Evolutionary conservation across 2,113 vertebrate genomes (phyloP), one percentile per base, ranked within the genome.

Genomic region (Dermatemys mawii): DNA sequence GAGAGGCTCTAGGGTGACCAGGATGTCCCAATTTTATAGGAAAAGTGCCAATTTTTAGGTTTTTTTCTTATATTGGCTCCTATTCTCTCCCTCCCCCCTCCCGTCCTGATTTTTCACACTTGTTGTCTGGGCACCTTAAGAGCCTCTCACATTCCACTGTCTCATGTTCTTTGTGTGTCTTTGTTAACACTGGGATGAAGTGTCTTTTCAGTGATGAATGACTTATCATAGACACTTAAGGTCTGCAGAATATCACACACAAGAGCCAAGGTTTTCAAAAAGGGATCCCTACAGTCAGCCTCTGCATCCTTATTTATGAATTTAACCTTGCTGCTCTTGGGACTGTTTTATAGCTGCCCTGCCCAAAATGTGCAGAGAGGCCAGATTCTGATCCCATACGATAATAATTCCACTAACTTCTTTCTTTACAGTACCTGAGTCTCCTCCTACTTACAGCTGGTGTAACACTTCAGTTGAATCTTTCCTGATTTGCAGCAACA

Each of bases 401-500:
- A 55, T n/a, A 22, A 50, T 46, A 76, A 90, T 70, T 73, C 51
- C 46, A 22, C 60, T 51, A 22, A 24, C 44, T 80, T 76, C 38
- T 86, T 83, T 73, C 70, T 44, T 48, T 94, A 35, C 38, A 81
- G 38, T 11, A 60, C 44, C 4, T 73, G 11, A 73, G 26, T 78
- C 4, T 81, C 81, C n/a, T 55, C 55, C 67, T 12, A 67, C n/a
- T 60, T 87, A 35, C 44, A 70, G 60, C 24, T 83, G 44, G 49
- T 78, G 53, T 78, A 57, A 78, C n/a, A 88, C 46, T 55, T 80
- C 53, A 82, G 81, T 79, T 80, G 27, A 88, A 67, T 87, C 67
- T 78, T 19, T 50, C 81, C n/a, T 91, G 79, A 54, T 83, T 92
- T 94, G 93, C 84, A 93, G 83, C 38, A 93, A 50, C 8, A 13